These are phyloP conservation scores for Rapana venosa DNA, from an alignment of 2,888 invertebrate species.

Conservation along the genomic window DNA sequence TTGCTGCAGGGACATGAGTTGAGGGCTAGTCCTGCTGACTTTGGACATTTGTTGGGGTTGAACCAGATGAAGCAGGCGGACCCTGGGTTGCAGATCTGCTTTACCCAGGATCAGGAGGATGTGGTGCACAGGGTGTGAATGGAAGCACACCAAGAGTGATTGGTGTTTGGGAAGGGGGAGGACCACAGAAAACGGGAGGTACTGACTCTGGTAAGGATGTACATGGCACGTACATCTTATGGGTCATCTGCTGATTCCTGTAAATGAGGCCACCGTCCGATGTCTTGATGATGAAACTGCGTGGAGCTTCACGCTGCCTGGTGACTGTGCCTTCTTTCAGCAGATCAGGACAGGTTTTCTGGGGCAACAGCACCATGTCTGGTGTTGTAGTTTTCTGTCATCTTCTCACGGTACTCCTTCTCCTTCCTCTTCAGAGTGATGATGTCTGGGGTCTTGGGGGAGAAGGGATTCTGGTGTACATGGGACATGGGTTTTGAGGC, in stretches of 20 bases:
- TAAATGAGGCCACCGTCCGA: background rate
- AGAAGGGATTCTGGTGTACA: background rate
- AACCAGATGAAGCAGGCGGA: background rate
- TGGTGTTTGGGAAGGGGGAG: background rate
- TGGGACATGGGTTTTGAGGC: background rate
- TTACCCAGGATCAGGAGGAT: background rate
- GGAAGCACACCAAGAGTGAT: background rate
- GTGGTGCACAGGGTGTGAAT: background rate
- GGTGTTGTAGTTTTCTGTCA: background rate
- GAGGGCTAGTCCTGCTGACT: background rate
- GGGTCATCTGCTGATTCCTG: background rate
- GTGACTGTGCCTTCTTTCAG: background rate
- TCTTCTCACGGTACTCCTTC: conserved; percentile 18
- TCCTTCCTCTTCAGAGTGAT: background rate
- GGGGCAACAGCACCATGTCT: background rate
- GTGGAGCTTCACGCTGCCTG: background rate
- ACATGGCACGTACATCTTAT: background rate
- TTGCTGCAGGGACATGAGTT: too few relatives aligned
- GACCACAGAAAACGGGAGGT: background rate
- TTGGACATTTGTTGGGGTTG: background rate
- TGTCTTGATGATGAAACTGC: background rate
- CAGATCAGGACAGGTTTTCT: conserved; percentile 1
- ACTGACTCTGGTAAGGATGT: too few relatives aligned
- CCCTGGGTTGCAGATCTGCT: background rate
- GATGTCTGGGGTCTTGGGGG: background rate